Base-by-base conservation (phyloP, 2,797 vertebrate species). In the Pangasius larnaudii region DNA sequence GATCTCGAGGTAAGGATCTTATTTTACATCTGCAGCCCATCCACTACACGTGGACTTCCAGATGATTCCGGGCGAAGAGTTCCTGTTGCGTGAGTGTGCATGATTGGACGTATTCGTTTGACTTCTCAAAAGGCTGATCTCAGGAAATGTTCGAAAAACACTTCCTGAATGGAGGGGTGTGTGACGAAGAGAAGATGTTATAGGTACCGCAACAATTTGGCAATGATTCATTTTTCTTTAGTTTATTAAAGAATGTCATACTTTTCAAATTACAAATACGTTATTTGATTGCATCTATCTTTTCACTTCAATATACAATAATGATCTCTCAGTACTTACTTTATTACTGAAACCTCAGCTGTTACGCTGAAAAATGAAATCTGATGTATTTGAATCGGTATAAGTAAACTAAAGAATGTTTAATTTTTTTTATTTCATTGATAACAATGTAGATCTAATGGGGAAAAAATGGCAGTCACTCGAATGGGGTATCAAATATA, bases 1-100 rank as follows among this genome's bases (percentile, higher is more conserved):
- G 36, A 72, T 85, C 87, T 88, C 61, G 77, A 87, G 82, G 63
- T 80, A 77, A 89, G 79, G 84, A 59, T 33, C 39, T 11, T 82
- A 36, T 56, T 85, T 88, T 72, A 56, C 61, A 78, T 85, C 77
- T 78, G n/a, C 53, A 78, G 83, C 79, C 46, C 74, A 19, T 51
- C 53, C 67, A 36, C 82, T 39, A 42, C 71, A 71, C 46, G 46
- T 33, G 7, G 13, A 22, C 58, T 46, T 85, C 75, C 58, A 8
- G 7, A 82, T 79, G 56, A 33, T 18, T 74, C 61, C 16, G 39
- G 39, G 16, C 49, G 49, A 49, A 56, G 78, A 19, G 74, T 85
- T 53, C 59, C 80, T 74, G 78, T 71, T 33, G 33, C 3, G 30
- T 33, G 36, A 83, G 33, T 19, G 46, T 11, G 13, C 24, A 59